Percentiles rank a stretch among this genome's conserved stretches.
These are phyloP conservation scores for Sebastes minor DNA, from an alignment of 2,797 vertebrate species.

Conservation along the genomic window DNA sequence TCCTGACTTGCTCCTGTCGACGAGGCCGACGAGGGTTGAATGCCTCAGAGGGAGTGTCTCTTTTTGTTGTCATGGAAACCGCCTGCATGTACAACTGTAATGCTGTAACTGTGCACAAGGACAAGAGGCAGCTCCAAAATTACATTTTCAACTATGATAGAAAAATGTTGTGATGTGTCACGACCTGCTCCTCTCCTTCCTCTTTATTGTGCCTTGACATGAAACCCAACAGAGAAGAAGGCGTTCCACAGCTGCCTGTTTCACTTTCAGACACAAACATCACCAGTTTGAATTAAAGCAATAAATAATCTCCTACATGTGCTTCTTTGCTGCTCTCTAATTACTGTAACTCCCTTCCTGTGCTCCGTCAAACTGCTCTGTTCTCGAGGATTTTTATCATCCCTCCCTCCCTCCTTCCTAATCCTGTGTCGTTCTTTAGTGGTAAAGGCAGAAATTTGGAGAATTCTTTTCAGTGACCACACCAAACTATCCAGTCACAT, in stretches of 20 bases:
- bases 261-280: constrained; percentile 47
- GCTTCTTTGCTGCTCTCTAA: constrained; percentile 41
- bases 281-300: constrained; percentile 35
- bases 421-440: constrained; percentile 49
- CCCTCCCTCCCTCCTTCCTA: constrained; percentile 15
- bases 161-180: background rate
- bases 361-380: constrained; percentile 30
- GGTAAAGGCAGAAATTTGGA: constrained; percentile 72
- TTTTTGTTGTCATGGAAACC: constrained; percentile 1
- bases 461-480: constrained; percentile 78
- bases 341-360: constrained; percentile 37
- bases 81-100: background rate
- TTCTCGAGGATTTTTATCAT: constrained; percentile 47
- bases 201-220: background rate
- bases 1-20: constrained; percentile 16
- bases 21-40: constrained; percentile 4
- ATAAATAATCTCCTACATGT: constrained; percentile 32
- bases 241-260: constrained; percentile 50
- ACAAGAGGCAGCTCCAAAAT: background rate
- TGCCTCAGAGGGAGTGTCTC: constrained; percentile 28
- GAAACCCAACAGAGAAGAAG: background rate
- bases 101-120: background rate
- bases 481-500: constrained; percentile 71
- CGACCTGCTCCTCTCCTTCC: background rate
- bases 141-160: background rate